Base-by-base conservation (phyloP, 2,888 invertebrate species). In the Cephus runcator region DNA sequence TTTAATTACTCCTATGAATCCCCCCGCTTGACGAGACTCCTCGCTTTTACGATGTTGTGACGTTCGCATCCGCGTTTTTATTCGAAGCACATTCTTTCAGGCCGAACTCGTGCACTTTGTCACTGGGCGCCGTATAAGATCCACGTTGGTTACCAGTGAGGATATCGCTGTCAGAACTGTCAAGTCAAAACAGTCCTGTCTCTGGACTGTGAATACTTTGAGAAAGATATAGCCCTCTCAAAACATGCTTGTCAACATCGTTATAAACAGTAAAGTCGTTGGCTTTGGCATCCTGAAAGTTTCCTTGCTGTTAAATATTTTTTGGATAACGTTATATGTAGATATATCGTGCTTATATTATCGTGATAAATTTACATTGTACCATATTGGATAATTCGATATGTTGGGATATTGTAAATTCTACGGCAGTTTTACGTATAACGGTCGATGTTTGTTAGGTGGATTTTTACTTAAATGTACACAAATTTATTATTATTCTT, bases 1-100 rank as follows among this genome's bases (percentile, higher is more conserved):
- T 76, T 79, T 79, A 79, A 79, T 74, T 79, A 76, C 76, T 69
- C 73, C 79, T 73, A 76, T 79, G 79, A 79, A 79, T 79, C 73
- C 73, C 33, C 34, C 40, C 69, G 68, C 36, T 74, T 76, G 77
- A 76, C 75, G 76, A 78, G 77, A 75, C 76, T 56, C 56, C 9
- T 73, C 78, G 73, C 79, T 79, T 83, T 83, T 82, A 83, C 82
- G 83, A 82, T 76, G 79, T 75, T 79, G 80, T 80, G 82, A 83
- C 80, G 80, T 80, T 77, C 75, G 81, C 80, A 83, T 82, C 80
- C 83, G 82, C 79, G 76, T 82, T 82, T 83, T 83, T 81, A 81
- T 82, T 83, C 76, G 68, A 77, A 30, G 40, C 35, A 79, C 79
- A 79, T 79, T 81, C 73, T 79, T 81, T 76, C 77, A 76, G 79